Evolutionary conservation across 1,140 invertebrate genomes (phyloP), one percentile per base, ranked within the genome.

Genomic region (Choristoneura fumiferana): DNA sequence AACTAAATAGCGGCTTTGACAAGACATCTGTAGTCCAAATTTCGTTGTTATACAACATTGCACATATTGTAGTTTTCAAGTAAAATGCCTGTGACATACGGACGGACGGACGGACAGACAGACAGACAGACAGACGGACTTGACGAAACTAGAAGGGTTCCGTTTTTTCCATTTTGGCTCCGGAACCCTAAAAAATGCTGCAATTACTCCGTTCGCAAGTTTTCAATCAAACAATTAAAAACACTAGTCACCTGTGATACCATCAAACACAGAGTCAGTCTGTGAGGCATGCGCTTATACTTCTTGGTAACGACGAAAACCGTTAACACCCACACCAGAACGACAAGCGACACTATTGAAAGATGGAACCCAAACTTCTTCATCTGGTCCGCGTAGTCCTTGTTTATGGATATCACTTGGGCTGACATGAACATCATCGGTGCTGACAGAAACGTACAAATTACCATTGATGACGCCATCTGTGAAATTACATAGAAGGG

Each of bases 371-470:
- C 94, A 71, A 96, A 97, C 12, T 89, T 83, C 75, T 94, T 92
- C n/a, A 98, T 78, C 65, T 97, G 92, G 57, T 92, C 91, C 4
- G 95, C 89, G 85, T 95, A 95, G 78, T 95, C 92, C 65, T 93
- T 93, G 54, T 93, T 94, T 15, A 97, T 91, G 9, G 93, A 93
- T 60, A 98, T 95, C 92, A 99, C 95, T 91, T 97, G 97, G 4
- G 97, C 97, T 0, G 97, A 98, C 35, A 98, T 92, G 80, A 98
- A 98, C 95, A 98, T 98, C 38, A 98, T 88, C 0, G 97, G 98
- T 0, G 96, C 97, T 8, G 97, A 97, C 34, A 98, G 85, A 79
- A 98, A 97, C 0, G 97, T 99, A 63, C 97, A 97, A 1, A 96
- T 94, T 3, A 99, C 97, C 94, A 99, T 96, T 38, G 95, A 94